These are phyloP conservation scores for Scelioninae gen. 2 DNA, from an alignment of 2,888 invertebrate species.

Conservation along the genomic window DNA sequence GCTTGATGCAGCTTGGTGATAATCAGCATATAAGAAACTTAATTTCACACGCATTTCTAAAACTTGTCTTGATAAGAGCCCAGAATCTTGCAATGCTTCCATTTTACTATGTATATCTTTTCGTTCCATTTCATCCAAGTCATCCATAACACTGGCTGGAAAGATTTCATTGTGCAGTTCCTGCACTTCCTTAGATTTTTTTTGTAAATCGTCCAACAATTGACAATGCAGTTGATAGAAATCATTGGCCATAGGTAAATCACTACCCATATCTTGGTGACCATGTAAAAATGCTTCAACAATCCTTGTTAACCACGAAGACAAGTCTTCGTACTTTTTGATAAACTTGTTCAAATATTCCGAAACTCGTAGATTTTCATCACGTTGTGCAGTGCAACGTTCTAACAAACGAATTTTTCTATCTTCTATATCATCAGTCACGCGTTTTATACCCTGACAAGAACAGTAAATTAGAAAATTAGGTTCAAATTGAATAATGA, in stretches of 20 bases:
- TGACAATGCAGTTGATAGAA: slow-evolving; percentile 85
- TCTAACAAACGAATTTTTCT: slow-evolving; percentile 81
- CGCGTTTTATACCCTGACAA: slow-evolving; percentile 80
- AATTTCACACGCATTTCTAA: slow-evolving; percentile 81
- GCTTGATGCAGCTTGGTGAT: slow-evolving; percentile 83
- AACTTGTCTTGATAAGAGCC: slow-evolving; percentile 80
- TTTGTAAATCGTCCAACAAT: slow-evolving; percentile 83
- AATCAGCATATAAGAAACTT: slow-evolving; percentile 82
- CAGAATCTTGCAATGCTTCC: slow-evolving; percentile 79
- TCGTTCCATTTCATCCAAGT: slow-evolving; percentile 81
- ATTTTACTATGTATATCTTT: slow-evolving; percentile 81
- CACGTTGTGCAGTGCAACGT: slow-evolving; percentile 81
- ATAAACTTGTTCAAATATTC: slow-evolving; percentile 82
- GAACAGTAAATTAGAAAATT: too few relatives aligned
- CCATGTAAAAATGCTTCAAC: slow-evolving; percentile 85
- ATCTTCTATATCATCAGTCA: slow-evolving; percentile 85
- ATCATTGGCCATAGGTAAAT: slow-evolving; percentile 81
- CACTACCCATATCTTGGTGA: slow-evolving; percentile 85
- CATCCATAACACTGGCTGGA: slow-evolving; percentile 79
- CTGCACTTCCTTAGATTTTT: slow-evolving; percentile 80
- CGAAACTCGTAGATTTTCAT: slow-evolving; percentile 83
- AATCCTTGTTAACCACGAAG: slow-evolving; percentile 85
- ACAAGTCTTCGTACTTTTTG: slow-evolving; percentile 82
- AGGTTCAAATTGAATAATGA: too few relatives aligned
- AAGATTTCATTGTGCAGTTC: slow-evolving; percentile 72